These are phyloP conservation scores for Molossus molossus DNA, from an alignment of 2,797 vertebrate species.

Conservation along the genomic window DNA sequence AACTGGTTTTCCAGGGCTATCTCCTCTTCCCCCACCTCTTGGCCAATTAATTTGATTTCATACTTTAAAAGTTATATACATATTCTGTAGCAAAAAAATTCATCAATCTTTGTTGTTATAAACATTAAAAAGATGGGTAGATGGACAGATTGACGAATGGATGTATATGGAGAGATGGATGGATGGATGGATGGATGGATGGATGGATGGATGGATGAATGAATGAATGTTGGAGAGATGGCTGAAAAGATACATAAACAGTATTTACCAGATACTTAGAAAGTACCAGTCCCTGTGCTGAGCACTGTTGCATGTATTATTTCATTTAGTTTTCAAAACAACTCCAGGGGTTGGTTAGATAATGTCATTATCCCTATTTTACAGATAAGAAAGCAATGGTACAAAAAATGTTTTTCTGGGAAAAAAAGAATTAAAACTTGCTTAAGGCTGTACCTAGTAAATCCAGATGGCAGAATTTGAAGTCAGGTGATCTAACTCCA, in stretches of 20 bases:
- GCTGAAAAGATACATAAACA: slow-evolving; percentile 12
- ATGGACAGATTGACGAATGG: not conserved
- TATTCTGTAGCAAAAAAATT: slow-evolving; percentile 27
- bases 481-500: not conserved
- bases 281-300: slow-evolving; percentile 16
- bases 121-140: slow-evolving; percentile 38
- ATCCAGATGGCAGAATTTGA: slow-evolving; percentile 52
- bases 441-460: slow-evolving; percentile 16
- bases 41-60: slow-evolving; percentile 49
- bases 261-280: slow-evolving; percentile 34
- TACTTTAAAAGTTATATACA: slow-evolving; percentile 55
- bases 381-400: slow-evolving; percentile 56
- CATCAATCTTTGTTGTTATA: slow-evolving; percentile 14
- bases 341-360: too few species aligned
- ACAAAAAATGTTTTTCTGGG: not conserved
- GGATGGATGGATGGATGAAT: not conserved
- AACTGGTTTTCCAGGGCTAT: not conserved
- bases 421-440: slow-evolving; percentile 44
- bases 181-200: not conserved
- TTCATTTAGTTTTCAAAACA: not conserved
- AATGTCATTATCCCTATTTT: not conserved
- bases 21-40: not conserved
- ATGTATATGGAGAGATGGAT: not conserved
- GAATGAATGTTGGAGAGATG: not conserved
- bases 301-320: not conserved